Evolutionary conservation across 2,888 invertebrate species (phyloP), one percentile per base, ranked within the genome.

Genomic region (Coelogynopora nodosa): DNA sequence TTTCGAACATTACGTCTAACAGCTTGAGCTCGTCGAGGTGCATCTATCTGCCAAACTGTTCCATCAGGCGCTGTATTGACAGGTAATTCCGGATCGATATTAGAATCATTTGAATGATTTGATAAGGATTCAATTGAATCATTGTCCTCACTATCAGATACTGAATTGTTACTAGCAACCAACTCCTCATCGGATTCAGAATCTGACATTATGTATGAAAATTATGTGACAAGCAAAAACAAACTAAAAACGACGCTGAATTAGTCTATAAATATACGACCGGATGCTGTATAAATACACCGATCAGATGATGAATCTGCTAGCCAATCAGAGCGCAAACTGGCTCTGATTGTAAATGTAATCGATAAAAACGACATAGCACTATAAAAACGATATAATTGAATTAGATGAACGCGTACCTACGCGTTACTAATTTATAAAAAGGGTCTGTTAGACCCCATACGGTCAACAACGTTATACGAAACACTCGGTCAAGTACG

Each of bases 101-200:
- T 23, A 74, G 74, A 74, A 74, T 74, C 74, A 74, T 74, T 74
- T 74, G 74, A 26, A 74, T 74, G 18, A 74, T 74, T 74, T 23
- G 74, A 74, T 23, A 23, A 74, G 74, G 74, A 74, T 74, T 74
- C 74, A 74, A 74, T 74, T 74, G 74, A 74, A 74, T 74, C 74
- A 74, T 74, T 23, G 74, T 74, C 74, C 74, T 74, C 74, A 5
- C 74, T 74, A 74, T 74, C 74, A 74, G 74, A 74, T 74, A 74
- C 74, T 74, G 74, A 74, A 74, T 74, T 74, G 74, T 74, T 26
- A 74, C 74, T 74, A 74, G 74, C 74, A 74, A 74, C 74, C 74
- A 10, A 74, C 74, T 74, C 74, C 74, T 74, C 74, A 74, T 74
- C 74, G 27, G 18, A 74, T 74, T 74, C 74, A 74, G 74, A 74